Evolutionary conservation across 2,113 vertebrate genomes (phyloP).

Genomic region (Lampris incognitus): DNA sequence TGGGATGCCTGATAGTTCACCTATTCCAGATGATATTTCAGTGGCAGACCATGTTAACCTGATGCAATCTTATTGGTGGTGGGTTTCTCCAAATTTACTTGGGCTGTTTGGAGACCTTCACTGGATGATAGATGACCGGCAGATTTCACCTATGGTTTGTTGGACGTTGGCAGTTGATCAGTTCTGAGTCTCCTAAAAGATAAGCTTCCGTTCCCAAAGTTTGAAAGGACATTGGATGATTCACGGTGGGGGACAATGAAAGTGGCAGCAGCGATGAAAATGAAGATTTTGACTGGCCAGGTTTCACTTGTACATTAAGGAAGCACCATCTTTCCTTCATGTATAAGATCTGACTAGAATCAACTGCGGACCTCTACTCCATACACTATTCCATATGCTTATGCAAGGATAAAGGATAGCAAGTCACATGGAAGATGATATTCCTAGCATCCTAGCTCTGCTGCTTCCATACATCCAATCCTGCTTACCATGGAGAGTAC

Average conservation of each 20-base stretch:
- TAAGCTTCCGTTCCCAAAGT: slow-evolving; percentile 27
- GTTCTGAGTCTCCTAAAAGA: slow-evolving; percentile 46
- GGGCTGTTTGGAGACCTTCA: slow-evolving; percentile 45
- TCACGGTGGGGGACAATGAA: slow-evolving; percentile 43
- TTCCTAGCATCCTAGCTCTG: slow-evolving; percentile 41
- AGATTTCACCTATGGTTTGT: slow-evolving; percentile 45
- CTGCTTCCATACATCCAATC: slow-evolving; percentile 31
- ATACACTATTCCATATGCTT: slow-evolving; percentile 9
- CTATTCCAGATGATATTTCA: slow-evolving; percentile 63
- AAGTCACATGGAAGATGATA: slow-evolving; percentile 5
- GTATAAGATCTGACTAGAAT: slow-evolving; percentile 26
- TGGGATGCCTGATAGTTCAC: slow-evolving; percentile 71
- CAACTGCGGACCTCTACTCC: slow-evolving; percentile 16
- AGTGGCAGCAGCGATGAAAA: slow-evolving; percentile 50
- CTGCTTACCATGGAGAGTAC: slow-evolving; percentile 17
- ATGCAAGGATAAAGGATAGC: slow-evolving; percentile 38
- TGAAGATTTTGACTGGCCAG: slow-evolving; percentile 66
- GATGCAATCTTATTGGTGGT: slow-evolving; percentile 72
- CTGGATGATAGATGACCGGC: slow-evolving; percentile 45
- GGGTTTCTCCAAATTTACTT: slow-evolving; percentile 65
- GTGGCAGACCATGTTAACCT: slow-evolving; percentile 68
- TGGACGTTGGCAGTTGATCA: slow-evolving; percentile 30
- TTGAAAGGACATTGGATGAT: background rate
- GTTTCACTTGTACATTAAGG: slow-evolving; percentile 52
- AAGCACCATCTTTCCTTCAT: slow-evolving; percentile 47